Evolutionary conservation across 92 coral and sea anemone species (phyloP).

Genomic region (Bergia sp.): DNA sequence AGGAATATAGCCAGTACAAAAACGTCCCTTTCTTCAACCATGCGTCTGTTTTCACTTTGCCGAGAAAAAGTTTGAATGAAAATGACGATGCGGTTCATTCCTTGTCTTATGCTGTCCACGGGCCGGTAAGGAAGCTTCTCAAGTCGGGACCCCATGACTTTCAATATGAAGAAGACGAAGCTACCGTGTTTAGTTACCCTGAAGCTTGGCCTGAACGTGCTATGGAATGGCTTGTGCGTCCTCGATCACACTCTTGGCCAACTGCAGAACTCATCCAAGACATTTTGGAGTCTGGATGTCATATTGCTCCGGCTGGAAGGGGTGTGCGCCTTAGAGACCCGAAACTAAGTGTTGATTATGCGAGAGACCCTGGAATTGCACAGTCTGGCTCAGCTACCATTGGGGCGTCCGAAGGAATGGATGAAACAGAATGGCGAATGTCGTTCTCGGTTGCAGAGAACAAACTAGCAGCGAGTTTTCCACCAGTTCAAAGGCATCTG

Average conservation of each 20-base stretch:
- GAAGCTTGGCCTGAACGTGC: conserved; percentile 77
- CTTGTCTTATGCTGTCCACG: conserved; percentile 53
- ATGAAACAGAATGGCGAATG: conserved; percentile 32
- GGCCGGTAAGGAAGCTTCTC: conserved; percentile 73
- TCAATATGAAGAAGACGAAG: conserved; percentile 57
- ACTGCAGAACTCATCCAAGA: conserved; percentile 74
- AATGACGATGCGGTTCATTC: no score
- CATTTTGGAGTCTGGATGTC: conserved; percentile 72
- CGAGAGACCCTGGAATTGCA: conserved; percentile 42
- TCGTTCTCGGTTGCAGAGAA: conserved; percentile 32
- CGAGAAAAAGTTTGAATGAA: not conserved
- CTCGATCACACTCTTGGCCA: conserved; percentile 75
- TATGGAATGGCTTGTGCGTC: conserved; percentile 80
- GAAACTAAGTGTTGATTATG: conserved; percentile 36
- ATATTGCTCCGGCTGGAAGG: conserved; percentile 77
- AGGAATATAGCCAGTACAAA: conserved; percentile 56
- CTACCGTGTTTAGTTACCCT: conserved; percentile 66
- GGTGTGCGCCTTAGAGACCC: conserved; percentile 72
- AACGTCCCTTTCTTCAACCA: conserved; percentile 58
- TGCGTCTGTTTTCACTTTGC: conserved; percentile 16
- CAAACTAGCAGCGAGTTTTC: conserved; percentile 1
- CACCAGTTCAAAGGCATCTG: conserved; percentile 17
- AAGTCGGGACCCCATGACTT: not conserved
- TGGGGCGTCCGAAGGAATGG: conserved; percentile 5
- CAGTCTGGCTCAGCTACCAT: not conserved